A percentile compares a stretch with the other conserved stretches of the same genome.
Conservation (phyloP, 2,797 vertebrate species). For the Catamblyrhynchus diadema region DNA sequence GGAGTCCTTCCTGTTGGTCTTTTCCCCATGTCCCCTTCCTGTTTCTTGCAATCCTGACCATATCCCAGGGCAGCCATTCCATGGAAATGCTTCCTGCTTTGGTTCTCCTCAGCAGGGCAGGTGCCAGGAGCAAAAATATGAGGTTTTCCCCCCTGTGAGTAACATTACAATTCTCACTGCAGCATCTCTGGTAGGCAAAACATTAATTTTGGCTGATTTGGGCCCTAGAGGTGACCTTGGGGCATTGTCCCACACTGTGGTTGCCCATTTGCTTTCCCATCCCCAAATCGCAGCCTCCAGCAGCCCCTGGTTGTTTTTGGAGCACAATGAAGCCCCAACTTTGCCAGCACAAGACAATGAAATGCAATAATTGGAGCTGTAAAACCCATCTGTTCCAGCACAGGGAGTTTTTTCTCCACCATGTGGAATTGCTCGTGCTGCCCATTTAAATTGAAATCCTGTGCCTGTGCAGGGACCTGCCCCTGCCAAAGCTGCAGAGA, state of each 20-base stretch:
- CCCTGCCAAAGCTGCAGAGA: constrained; percentile 3
- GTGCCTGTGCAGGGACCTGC: background rate
- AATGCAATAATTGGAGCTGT: constrained; percentile 25
- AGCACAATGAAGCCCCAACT: background rate
- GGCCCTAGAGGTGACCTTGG: background rate
- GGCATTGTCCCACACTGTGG: background rate
- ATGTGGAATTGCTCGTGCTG: background rate
- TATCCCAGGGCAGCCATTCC: background rate
- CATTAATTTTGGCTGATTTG: background rate
- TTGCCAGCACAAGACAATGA: constrained; percentile 49
- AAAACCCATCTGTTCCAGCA: constrained; percentile 57
- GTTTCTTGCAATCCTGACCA: background rate
- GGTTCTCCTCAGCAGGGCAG: background rate
- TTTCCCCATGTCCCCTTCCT: background rate
- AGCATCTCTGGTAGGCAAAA: background rate
- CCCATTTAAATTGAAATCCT: constrained; percentile 37
- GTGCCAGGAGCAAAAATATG: background rate
- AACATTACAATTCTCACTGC: background rate
- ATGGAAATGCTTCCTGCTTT: accelerated
- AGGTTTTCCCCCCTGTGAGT: accelerated
- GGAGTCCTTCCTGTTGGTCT: background rate
- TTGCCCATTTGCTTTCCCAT: background rate
- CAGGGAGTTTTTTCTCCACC: background rate
- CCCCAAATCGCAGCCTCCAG: background rate
- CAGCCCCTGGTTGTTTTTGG: background rate